A percentile compares a stretch with the other conserved stretches of the same genome.
These are phyloP conservation scores for Lepidocolaptes lacrymiger DNA, from an alignment of 2,797 vertebrate genomes.

Conservation along the genomic window DNA sequence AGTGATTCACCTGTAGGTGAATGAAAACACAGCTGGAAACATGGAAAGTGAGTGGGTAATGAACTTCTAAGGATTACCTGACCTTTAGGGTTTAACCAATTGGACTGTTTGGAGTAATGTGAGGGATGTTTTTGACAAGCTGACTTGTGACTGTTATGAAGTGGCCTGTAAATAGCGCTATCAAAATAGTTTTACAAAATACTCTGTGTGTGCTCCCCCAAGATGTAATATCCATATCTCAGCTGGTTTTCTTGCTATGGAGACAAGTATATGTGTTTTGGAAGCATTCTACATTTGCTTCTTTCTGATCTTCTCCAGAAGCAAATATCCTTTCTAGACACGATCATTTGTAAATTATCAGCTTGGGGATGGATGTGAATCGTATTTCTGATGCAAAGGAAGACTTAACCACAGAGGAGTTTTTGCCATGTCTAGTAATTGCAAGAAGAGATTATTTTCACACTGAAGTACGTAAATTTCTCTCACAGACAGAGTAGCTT, in stretches of 20 bases:
- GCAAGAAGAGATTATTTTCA: background rate
- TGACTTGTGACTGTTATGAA: background rate
- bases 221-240: background rate
- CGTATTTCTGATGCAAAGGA: background rate
- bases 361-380: background rate
- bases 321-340: background rate
- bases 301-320: background rate
- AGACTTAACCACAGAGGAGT: background rate
- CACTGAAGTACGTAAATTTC: background rate
- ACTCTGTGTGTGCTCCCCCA: rapidly evolving
- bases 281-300: background rate
- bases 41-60: background rate
- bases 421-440: background rate
- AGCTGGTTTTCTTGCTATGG: background rate
- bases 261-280: background rate
- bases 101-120: background rate
- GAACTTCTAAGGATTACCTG: background rate
- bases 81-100: background rate
- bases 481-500: background rate
- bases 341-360: background rate
- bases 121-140: background rate
- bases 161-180: background rate
- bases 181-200: background rate
- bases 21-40: background rate
- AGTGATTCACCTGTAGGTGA: background rate